Evolutionary conservation across 1,140 invertebrate genomes (phyloP), one percentile per base, ranked within the genome.

Genomic region (Pseudomyrmex concolor): DNA sequence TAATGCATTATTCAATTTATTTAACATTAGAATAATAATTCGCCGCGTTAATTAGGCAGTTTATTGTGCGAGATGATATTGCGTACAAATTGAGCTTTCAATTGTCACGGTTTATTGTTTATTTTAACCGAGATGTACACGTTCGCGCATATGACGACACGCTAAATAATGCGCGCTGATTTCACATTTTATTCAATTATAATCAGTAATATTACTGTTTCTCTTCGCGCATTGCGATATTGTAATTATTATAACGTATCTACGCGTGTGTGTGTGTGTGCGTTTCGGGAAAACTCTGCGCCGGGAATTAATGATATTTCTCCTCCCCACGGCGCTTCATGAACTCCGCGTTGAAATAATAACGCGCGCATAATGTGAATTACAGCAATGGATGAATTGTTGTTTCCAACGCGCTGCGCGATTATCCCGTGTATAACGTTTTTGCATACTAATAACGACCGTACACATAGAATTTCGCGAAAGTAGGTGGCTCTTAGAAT

Each of bases 401-500:
- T 10, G 13, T 70, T 10, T n/a, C 13, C 5, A 34, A 7, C 8
- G 13, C 15, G 57, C 19, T 3, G 25, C 19, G 55, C 15, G 15
- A 50, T 74, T 63, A 63, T 63, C 22, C 22, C 45, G 5, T 7
- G 5, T 34, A 7, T 15, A 48, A 45, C 19, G 19, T 25, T 2
- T 73, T 12, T 25, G 15, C 13, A 13, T 60, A n/a, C 19, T 62
- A 25, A 60, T 74, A 25, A 60, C 19, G 9, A 43, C 13, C 51
- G 60, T 63, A 34, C 5, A 34, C 34, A 7, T 34, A 51, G 19
- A 63, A 74, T 63, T 74, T 74, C 2, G 45, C 15, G 45, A 74
- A 74, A 74, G 59, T 74, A 74, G 59, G 45, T 51, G n/a, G n/a
- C n/a, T 43, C 57, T 72, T 57, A 15, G 45, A 74, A 74, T 63